Percentiles rank a stretch among this genome's conserved stretches.
These are phyloP conservation scores for Siphlonurus alternatus DNA, from an alignment of 2,888 invertebrate species.

Conservation along the genomic window DNA sequence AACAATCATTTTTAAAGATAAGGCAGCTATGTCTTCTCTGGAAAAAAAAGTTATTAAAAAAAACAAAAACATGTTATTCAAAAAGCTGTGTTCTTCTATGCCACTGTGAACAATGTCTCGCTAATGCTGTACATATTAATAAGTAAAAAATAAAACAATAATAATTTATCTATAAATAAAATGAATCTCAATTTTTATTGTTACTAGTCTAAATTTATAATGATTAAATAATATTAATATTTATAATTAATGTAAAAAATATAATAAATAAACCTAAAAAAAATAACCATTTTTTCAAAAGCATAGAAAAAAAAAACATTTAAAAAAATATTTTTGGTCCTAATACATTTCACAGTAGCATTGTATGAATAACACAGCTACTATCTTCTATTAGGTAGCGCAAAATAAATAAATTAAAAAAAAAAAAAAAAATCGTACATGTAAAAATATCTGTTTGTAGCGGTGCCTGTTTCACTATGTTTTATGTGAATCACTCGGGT, in stretches of 20 bases:
- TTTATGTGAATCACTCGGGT: not conserved
- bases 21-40: not conserved
- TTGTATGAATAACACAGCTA: not conserved
- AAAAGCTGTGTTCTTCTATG: not conserved
- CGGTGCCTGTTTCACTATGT: not conserved
- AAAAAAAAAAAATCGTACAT: not conserved
- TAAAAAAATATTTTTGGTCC: not conserved
- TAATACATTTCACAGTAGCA: not conserved
- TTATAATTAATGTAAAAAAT: not conserved
- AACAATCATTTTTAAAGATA: constrained; percentile 1
- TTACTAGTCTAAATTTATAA: no score
- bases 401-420: not conserved
- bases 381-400: not conserved
- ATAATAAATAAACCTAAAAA: not conserved
- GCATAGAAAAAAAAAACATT: no score
- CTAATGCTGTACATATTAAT: not conserved
- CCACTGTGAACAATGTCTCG: not conserved
- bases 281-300: not conserved
- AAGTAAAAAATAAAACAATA: not conserved
- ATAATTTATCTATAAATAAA: not conserved
- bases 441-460: not conserved
- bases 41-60: not conserved
- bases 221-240: no score
- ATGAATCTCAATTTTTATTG: not conserved
- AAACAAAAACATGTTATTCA: not conserved